These are phyloP conservation scores for Perccottus glenii DNA, from an alignment of 2,113 vertebrate species.

Conservation along the genomic window DNA sequence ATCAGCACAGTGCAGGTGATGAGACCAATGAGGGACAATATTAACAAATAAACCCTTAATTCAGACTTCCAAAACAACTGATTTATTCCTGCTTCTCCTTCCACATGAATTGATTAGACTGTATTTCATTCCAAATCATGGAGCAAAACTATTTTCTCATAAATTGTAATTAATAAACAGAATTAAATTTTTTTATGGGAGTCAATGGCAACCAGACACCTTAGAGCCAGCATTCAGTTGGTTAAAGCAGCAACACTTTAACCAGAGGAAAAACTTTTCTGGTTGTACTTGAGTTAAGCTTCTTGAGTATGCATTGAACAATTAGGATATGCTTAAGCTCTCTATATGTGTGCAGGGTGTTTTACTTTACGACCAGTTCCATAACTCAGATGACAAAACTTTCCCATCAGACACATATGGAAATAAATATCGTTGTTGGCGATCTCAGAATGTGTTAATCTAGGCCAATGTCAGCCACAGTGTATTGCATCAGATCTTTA, in stretches of 20 bases:
- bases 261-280: no score
- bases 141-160: no score
- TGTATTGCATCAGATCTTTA: conserved; percentile 40
- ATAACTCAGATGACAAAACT: conserved; percentile 40
- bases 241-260: no score
- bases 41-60: conserved; percentile 66
- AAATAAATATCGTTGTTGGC: conserved; percentile 41
- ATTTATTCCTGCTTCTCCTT: no score
- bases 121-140: no score
- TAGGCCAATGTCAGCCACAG: conserved; percentile 27
- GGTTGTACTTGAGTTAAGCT: no score
- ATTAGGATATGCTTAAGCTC: no score
- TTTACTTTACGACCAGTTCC: conserved; percentile 41
- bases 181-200: no score
- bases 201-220: no score
- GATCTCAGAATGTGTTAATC: conserved; percentile 50
- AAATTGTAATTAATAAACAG: no score
- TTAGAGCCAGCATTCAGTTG: no score
- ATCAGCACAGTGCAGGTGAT: conserved; percentile 3
- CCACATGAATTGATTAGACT: no score
- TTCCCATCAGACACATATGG: conserved; percentile 28
- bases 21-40: conserved; percentile 56
- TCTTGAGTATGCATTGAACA: background rate
- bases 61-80: conserved; percentile 72
- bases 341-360: background rate